A percentile compares a stretch with the other conserved stretches of the same genome.
These are phyloP conservation scores for Echinarachnius parma DNA, from an alignment of 53 echinoderm and acorn worm genomes.

Conservation along the genomic window DNA sequence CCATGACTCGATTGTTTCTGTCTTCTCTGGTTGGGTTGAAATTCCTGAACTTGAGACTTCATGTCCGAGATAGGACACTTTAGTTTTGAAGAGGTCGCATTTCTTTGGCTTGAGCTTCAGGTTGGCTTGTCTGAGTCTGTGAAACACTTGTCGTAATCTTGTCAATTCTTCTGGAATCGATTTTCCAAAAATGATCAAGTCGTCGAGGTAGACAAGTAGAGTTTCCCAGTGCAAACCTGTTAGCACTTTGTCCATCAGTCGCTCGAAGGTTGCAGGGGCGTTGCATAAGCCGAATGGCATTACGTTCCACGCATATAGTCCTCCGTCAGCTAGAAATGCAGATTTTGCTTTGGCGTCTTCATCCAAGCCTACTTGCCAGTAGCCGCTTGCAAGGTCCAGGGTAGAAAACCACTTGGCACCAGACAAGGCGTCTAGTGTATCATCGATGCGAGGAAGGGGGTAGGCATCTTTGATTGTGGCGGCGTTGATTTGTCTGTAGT, in stretches of 20 bases:
- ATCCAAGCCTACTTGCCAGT: slow-evolving; percentile 45
- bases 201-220: slow-evolving; percentile 46
- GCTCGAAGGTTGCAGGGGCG: slow-evolving; percentile 36
- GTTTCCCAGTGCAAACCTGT: slow-evolving; percentile 44
- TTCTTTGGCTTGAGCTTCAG: slow-evolving; percentile 51
- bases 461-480: slow-evolving; percentile 46
- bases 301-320: slow-evolving; percentile 17
- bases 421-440: slow-evolving; percentile 30
- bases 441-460: slow-evolving; percentile 33
- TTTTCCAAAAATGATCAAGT: slow-evolving; percentile 50
- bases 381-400: slow-evolving; percentile 40
- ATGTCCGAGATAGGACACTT: slow-evolving; percentile 47
- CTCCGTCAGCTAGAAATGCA: slow-evolving; percentile 27
- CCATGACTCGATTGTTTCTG: slow-evolving; percentile 18
- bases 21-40: slow-evolving; percentile 14
- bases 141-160: slow-evolving; percentile 14
- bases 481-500: slow-evolving; percentile 33
- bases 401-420: slow-evolving; percentile 43
- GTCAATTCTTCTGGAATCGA: slow-evolving; percentile 21
- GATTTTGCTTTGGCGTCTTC: slow-evolving; percentile 26
- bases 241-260: slow-evolving; percentile 42
- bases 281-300: slow-evolving; percentile 46
- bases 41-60: slow-evolving; percentile 25
- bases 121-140: slow-evolving; percentile 27
- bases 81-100: slow-evolving; percentile 30